A percentile compares a stretch with the other conserved stretches of the same genome.
Evolutionary conservation across 2,113 vertebrate genomes (phyloP).

Genomic region (Varanus komodoensis): DNA sequence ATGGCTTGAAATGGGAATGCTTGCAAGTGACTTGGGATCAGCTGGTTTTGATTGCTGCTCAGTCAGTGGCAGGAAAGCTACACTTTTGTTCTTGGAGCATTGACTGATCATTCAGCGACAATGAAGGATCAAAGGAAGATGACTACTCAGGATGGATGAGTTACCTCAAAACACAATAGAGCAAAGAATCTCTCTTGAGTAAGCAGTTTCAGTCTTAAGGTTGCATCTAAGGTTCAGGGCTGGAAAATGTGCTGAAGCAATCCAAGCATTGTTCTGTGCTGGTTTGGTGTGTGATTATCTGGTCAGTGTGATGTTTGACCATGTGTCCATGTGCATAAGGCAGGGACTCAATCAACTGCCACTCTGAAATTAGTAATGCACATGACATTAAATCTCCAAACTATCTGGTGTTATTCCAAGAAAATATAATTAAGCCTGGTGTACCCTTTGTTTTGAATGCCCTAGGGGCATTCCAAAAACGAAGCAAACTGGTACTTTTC

Average conservation of each 20-base stretch:
- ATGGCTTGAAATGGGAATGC: slow-evolving; percentile 74
- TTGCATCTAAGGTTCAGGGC: not conserved
- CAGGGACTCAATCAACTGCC: not conserved
- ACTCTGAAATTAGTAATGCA: not conserved
- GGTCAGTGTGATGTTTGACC: not conserved
- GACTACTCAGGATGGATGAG: slow-evolving; percentile 9
- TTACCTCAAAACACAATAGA: slow-evolving; percentile 15
- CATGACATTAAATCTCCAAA: not conserved
- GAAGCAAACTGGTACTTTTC: not conserved
- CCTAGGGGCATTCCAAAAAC: not conserved
- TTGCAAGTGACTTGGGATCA: slow-evolving; percentile 70
- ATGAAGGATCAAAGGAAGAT: slow-evolving; percentile 43
- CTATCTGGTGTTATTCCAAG: not conserved
- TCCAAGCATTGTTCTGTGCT: not conserved
- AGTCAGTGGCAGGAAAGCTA: slow-evolving; percentile 59
- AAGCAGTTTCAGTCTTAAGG: slow-evolving; percentile 10
- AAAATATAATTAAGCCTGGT: not conserved
- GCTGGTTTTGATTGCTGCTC: slow-evolving; percentile 74
- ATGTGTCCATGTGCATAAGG: not conserved
- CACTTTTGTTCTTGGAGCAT: slow-evolving; percentile 48
- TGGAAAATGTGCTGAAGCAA: not conserved
- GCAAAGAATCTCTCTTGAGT: slow-evolving; percentile 15
- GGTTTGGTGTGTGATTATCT: not conserved
- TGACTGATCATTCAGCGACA: slow-evolving; percentile 54
- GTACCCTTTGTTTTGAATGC: not conserved